A percentile compares a stretch with the other conserved stretches of the same genome.
Evolutionary conservation across 2,113 vertebrate species (phyloP).

Genomic region (Maylandia zebra): DNA sequence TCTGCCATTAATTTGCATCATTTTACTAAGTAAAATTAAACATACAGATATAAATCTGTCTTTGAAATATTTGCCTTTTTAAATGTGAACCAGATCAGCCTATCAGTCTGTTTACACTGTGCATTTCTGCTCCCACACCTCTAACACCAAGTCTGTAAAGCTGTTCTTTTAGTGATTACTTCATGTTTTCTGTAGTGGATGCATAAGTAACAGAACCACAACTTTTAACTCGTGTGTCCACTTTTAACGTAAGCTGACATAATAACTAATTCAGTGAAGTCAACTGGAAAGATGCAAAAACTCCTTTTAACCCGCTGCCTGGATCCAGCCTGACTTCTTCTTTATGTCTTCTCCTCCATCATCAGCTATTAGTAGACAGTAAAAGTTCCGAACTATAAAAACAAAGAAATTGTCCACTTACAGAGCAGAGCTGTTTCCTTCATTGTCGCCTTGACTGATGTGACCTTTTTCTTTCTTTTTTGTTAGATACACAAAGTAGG

Average conservation of each 20-base stretch:
- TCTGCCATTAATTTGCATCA: neutral
- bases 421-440: neutral
- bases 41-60: fast-evolving
- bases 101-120: neutral
- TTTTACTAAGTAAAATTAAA: neutral
- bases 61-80: neutral
- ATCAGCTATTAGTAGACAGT: neutral
- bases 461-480: neutral
- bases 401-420: neutral
- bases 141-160: neutral
- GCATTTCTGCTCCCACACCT: neutral
- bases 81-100: neutral
- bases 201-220: neutral
- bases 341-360: neutral
- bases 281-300: neutral
- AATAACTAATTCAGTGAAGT: neutral
- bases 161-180: neutral
- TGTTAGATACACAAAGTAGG: neutral
- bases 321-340: neutral
- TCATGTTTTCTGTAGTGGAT: neutral
- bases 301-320: neutral
- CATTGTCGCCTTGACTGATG: neutral
- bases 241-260: neutral
- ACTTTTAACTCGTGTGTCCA: neutral
- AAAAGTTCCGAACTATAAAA: fast-evolving